Conservation (phyloP, 2,797 vertebrate genomes). For the Halcyon smyrnensis region DNA sequence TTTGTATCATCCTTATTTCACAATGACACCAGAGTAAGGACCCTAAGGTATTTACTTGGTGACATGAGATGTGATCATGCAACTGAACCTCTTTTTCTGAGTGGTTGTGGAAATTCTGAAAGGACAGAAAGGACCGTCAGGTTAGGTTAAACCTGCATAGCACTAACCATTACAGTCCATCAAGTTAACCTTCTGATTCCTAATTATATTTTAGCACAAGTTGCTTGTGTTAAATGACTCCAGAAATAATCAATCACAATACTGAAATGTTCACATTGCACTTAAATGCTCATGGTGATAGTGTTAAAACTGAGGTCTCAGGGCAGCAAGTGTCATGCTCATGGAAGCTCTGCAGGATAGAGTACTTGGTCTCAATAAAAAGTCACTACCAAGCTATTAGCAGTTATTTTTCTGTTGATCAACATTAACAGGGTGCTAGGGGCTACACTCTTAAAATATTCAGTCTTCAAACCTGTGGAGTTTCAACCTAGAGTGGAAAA, state of each 20-base stretch:
- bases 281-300: background rate
- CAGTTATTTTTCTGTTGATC: background rate
- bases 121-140: background rate
- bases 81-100: background rate
- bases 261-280: background rate
- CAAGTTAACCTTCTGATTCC: background rate
- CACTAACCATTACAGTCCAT: background rate
- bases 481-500: background rate
- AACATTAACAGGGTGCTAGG: background rate
- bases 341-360: background rate
- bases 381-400: background rate
- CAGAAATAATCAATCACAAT: background rate
- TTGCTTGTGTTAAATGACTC: background rate
- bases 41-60: background rate
- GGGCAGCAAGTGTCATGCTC: fast-evolving
- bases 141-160: background rate
- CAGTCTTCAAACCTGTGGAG: background rate
- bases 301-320: background rate
- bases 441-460: background rate
- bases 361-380: background rate
- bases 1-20: background rate
- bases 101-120: background rate
- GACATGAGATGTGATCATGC: background rate
- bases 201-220: background rate
- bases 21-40: background rate